Evolutionary conservation across 2,797 vertebrate species (phyloP).

Genomic region (Naso thynnoides): DNA sequence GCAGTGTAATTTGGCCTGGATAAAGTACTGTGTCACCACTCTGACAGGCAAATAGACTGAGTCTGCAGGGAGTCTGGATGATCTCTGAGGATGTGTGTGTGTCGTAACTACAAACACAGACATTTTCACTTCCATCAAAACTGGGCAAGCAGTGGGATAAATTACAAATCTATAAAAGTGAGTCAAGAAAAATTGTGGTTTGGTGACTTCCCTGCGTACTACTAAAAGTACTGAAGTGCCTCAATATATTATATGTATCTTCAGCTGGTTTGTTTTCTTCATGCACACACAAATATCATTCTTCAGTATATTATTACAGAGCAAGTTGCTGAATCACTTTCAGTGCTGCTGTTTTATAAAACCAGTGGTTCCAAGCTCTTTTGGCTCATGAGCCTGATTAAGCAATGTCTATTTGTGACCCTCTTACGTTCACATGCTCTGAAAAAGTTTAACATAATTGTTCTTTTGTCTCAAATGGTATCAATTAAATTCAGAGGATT

Average conservation of each 20-base stretch:
- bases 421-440: background rate
- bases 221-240: background rate
- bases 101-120: constrained; percentile 42
- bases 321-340: constrained; percentile 18
- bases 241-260: background rate
- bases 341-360: background rate
- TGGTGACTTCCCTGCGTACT: constrained; percentile 9
- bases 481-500: background rate
- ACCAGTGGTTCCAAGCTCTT: background rate
- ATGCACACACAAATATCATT: constrained; percentile 12
- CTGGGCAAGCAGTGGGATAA: constrained; percentile 17
- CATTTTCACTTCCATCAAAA: constrained; percentile 36
- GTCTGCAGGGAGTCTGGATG: constrained; percentile 58
- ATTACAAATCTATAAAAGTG: constrained; percentile 4
- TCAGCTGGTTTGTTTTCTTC: background rate
- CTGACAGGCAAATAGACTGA: constrained; percentile 50
- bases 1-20: constrained; percentile 55
- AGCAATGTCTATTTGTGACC: background rate
- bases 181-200: background rate
- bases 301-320: background rate
- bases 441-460: background rate
- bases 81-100: constrained; percentile 38
- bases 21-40: constrained; percentile 61
- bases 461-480: background rate
- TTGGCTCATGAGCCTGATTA: background rate